These are phyloP conservation scores for Budorcas taxicolor DNA, from an alignment of 2,113 vertebrate species.

Conservation along the genomic window DNA sequence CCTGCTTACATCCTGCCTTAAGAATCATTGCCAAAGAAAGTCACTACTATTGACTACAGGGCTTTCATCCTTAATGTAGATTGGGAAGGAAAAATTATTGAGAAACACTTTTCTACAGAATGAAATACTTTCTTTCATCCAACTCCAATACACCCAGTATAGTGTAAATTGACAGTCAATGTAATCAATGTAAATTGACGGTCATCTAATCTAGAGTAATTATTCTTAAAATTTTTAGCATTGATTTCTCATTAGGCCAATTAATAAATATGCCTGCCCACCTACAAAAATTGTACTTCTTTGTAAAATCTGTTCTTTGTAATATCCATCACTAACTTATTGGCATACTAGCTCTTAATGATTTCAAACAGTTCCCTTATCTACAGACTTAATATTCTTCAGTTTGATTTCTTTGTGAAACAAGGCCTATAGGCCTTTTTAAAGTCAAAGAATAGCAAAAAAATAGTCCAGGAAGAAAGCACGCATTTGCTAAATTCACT, in stretches of 20 bases:
- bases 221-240: conserved; percentile 1
- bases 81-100: neutral
- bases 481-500: neutral
- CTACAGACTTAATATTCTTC: neutral
- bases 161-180: neutral
- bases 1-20: neutral
- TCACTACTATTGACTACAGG: neutral
- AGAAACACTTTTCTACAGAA: neutral
- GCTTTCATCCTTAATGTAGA: neutral
- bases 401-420: conserved; percentile 1
- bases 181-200: neutral
- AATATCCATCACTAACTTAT: neutral
- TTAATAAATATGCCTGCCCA: neutral
- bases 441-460: neutral
- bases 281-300: neutral
- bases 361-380: neutral
- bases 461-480: neutral
- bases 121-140: conserved; percentile 6
- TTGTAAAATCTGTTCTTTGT: conserved; percentile 6
- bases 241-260: neutral
- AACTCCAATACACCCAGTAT: neutral
- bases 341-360: neutral
- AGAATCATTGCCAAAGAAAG: neutral
- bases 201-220: neutral
- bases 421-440: neutral